These are phyloP conservation scores for Silurus meridionalis DNA, from an alignment of 2,113 vertebrate species.

Conservation along the genomic window DNA sequence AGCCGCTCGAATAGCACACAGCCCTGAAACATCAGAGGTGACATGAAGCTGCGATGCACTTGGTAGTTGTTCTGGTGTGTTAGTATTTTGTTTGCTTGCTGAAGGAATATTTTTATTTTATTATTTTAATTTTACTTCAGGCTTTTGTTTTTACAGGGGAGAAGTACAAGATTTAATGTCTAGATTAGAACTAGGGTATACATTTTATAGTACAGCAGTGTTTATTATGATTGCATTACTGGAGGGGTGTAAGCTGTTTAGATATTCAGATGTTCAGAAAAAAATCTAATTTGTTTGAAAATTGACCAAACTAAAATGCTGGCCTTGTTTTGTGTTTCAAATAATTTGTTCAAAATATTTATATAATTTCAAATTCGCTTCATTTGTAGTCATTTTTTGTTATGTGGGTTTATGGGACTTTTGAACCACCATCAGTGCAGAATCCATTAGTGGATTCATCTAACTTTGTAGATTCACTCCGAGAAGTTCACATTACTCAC, in stretches of 20 bases:
- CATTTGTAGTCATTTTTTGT: too few relatives aligned
- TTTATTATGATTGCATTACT: neutral
- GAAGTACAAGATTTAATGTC: neutral
- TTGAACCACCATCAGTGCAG: too few relatives aligned
- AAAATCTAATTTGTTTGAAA: neutral
- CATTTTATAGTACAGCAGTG: neutral
- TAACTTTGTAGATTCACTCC: too few relatives aligned
- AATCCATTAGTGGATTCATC: too few relatives aligned
- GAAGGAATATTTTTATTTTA: constrained; percentile 55
- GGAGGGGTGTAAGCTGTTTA: neutral
- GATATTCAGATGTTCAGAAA: neutral
- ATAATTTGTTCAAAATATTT: too few relatives aligned
- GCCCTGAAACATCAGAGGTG: neutral
- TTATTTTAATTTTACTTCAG: neutral
- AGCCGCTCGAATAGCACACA: neutral
- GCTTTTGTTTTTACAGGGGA: neutral
- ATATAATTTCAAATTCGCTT: too few relatives aligned
- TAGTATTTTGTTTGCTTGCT: constrained; percentile 30
- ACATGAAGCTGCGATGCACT: constrained; percentile 15
- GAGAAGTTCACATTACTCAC: too few relatives aligned
- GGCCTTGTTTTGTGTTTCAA: too few relatives aligned
- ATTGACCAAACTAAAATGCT: neutral
- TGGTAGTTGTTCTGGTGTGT: neutral
- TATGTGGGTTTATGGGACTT: too few relatives aligned
- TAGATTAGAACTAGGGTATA: neutral